Evolutionary conservation across 2,888 invertebrate genomes (phyloP).

Genomic region (Germaria angustata): DNA sequence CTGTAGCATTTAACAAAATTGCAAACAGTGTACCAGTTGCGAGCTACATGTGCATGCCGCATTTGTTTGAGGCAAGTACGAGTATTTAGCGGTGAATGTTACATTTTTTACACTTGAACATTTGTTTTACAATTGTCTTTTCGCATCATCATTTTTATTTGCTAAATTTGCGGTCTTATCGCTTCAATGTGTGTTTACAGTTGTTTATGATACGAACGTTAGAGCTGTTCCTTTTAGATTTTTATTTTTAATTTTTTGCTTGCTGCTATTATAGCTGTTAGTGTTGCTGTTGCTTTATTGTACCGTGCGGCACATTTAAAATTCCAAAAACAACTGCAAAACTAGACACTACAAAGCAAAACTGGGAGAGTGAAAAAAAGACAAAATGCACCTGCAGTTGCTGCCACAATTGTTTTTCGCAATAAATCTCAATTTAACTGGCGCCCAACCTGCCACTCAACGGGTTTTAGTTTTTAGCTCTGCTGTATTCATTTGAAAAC

Average conservation of each 20-base stretch:
- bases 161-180: slow-evolving; percentile 50
- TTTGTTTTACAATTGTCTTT: slow-evolving; percentile 60
- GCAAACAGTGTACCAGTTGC: background rate
- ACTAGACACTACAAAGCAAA: slow-evolving; percentile 14
- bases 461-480: slow-evolving; percentile 70
- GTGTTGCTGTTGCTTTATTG: slow-evolving; percentile 50
- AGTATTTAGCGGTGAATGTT: slow-evolving; percentile 46
- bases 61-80: background rate
- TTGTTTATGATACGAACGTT: slow-evolving; percentile 58
- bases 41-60: background rate
- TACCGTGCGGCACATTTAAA: slow-evolving; percentile 66
- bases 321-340: slow-evolving; percentile 51
- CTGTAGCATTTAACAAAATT: background rate
- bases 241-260: background rate
- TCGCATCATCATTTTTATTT: slow-evolving; percentile 49
- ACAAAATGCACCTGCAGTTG: slow-evolving; percentile 70
- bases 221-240: background rate
- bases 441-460: slow-evolving; percentile 75
- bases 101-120: slow-evolving; percentile 49
- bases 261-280: slow-evolving; percentile 21
- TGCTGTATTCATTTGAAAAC: slow-evolving; percentile 38
- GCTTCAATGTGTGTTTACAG: slow-evolving; percentile 62
- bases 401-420: slow-evolving; percentile 70
- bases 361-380: background rate
- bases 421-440: slow-evolving; percentile 79